Conservation (phyloP, 2,113 vertebrate genomes). For the human region GRCh38 chrX:134762001-134762500, state of each 20-base stretch:
- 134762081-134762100: neutral
- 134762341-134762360: conserved; percentile 25
- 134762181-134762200: neutral
- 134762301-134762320: neutral
- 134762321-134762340: neutral
- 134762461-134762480: conserved; percentile 17
- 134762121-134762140: neutral
- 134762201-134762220: neutral
- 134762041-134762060: neutral
- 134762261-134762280: neutral
- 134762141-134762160: neutral
- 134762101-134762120: neutral
- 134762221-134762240: neutral
- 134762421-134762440: conserved; percentile 12
- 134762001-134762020: neutral
- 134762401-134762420: conserved; percentile 9
- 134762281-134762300: conserved; percentile 35
- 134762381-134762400: neutral
- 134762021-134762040: neutral
- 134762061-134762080: conserved; percentile 20
- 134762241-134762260: neutral
- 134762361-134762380: neutral
- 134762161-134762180: neutral
- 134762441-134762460: neutral
- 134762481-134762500: neutral